Evolutionary conservation across 2,888 invertebrate species (phyloP), one percentile per base, ranked within the genome.

Genomic region (Teinopalpus imperialis): DNA sequence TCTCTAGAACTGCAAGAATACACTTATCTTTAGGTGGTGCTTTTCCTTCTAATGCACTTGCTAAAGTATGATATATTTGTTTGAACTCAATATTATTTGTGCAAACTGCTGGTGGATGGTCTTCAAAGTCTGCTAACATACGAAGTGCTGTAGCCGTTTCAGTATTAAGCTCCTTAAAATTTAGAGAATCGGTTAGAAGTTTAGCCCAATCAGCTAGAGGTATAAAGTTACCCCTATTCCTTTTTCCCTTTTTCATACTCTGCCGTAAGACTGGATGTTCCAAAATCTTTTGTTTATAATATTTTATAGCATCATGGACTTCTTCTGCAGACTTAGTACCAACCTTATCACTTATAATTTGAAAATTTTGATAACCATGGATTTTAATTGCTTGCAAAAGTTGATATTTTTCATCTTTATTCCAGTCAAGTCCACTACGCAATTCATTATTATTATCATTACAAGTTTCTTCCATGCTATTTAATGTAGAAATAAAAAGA

Each of bases 11-110:
- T 2, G 67, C 50, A 26, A 60, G 50, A 0, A 59, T 49, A 1
- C 54, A 36, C 16, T 56, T 58, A 43, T 82, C 69, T 4, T 68
- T 54, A 1, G 52, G 46, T 3, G 83, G 37, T 5, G 69, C 43
- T 61, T 82, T 83, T 0, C 87, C 88, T 52, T 82, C 81, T 56
- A 87, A 61, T 2, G 85, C 79, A 57, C 81, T 76, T 0, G 85
- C 85, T 27, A 89, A 49, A 36, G 67, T 61, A 35, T 72, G 65
- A 49, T 89, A 88, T 6, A 82, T 51, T 8, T 64, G 63, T 43
- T 58, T 68, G 23, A 89, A 80, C 54, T 88, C 74, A 42, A 83
- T 57, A 23, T 67, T 61, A 0, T 68, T 67, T 6, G 75, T 73
- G 2, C 46, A 48, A 1, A 50, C 32, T 1, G 73, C 34, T 1